These are phyloP conservation scores for Brienomyrus brachyistius DNA, from an alignment of 2,113 vertebrate species.

Conservation along the genomic window DNA sequence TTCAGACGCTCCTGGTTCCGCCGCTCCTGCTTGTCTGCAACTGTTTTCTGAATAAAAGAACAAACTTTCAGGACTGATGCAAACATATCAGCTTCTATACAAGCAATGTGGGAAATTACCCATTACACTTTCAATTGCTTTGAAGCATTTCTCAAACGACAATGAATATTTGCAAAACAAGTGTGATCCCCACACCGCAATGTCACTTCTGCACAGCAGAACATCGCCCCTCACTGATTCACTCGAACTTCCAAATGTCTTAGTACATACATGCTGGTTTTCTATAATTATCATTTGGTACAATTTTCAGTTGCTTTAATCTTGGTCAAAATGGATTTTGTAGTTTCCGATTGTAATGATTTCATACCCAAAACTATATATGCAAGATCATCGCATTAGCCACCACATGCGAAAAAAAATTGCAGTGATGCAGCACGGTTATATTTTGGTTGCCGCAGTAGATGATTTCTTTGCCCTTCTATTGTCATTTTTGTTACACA, in stretches of 20 bases:
- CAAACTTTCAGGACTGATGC: background rate
- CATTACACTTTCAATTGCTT: background rate
- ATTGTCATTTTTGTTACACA: background rate
- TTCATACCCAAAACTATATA: no score
- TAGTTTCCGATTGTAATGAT: no score
- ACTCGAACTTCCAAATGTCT: background rate
- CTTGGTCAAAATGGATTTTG: background rate
- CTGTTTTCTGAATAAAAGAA: conserved; percentile 76
- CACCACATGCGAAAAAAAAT: background rate
- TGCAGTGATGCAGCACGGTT: background rate
- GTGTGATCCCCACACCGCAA: background rate
- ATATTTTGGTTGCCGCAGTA: background rate
- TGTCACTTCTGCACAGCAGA: background rate
- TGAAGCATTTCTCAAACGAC: background rate
- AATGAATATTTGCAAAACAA: background rate
- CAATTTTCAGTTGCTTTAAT: background rate
- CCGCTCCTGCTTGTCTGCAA: conserved; percentile 92
- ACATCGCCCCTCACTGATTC: background rate
- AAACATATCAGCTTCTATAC: background rate
- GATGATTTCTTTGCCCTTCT: background rate
- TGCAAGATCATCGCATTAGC: no score
- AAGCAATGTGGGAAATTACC: background rate
- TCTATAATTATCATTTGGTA: background rate
- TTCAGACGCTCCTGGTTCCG: conserved; percentile 91
- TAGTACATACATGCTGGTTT: background rate